Evolutionary conservation across 2,888 invertebrate genomes (phyloP).

Genomic region (Epinotia bilunana): DNA sequence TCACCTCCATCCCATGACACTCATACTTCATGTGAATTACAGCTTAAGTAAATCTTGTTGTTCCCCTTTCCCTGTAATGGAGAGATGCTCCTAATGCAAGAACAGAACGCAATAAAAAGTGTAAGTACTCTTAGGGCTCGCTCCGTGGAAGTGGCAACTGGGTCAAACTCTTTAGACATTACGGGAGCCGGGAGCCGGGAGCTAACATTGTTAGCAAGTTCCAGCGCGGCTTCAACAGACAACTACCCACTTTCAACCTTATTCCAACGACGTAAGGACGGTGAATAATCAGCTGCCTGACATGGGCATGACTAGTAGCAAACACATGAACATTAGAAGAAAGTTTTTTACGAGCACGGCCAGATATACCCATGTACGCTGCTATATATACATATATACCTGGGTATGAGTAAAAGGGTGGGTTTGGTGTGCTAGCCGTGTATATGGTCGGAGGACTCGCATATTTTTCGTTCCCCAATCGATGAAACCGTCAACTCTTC

Average conservation of each 20-base stretch:
- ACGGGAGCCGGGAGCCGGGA: neutral
- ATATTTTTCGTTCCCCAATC: no score
- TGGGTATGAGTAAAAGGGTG: neutral
- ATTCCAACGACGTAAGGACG: neutral
- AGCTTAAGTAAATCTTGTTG: neutral
- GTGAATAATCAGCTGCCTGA: neutral
- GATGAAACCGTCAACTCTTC: no score
- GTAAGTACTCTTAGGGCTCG: slow-evolving; percentile 1
- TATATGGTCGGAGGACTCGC: no score
- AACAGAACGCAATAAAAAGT: slow-evolving; percentile 1
- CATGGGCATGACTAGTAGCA: neutral
- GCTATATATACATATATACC: no score
- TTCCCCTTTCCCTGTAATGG: slow-evolving; percentile 2
- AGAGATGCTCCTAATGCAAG: neutral
- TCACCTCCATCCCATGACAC: neutral
- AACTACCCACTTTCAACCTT: neutral
- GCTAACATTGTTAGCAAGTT: slow-evolving; percentile 27
- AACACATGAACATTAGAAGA: slow-evolving; percentile 1
- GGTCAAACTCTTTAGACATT: slow-evolving; percentile 21
- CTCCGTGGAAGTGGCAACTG: slow-evolving; percentile 7
- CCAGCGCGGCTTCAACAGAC: neutral
- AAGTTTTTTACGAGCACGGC: neutral
- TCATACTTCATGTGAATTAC: neutral
- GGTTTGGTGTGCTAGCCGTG: no score
- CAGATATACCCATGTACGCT: neutral